Conservation (phyloP, 2,113 vertebrate species). For the Lepisosteus osseus region DNA sequence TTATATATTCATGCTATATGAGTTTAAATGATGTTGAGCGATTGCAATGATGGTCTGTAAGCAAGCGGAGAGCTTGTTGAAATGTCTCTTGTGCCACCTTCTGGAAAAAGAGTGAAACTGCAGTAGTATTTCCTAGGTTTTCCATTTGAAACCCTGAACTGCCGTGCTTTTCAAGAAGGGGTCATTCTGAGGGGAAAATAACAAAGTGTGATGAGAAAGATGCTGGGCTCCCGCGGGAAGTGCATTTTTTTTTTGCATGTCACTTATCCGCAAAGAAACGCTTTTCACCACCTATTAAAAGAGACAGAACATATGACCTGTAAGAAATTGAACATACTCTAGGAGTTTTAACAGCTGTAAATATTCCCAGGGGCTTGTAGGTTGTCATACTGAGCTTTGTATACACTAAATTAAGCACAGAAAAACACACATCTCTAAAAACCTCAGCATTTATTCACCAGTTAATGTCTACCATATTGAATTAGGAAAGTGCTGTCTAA, state of each 20-base stretch:
- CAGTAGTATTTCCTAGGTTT: neutral
- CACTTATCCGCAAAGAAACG: neutral
- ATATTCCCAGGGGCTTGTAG: too few species aligned
- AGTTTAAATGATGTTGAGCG: neutral
- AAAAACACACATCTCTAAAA: neutral
- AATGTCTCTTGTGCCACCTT: constrained; percentile 17
- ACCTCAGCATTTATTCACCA: neutral
- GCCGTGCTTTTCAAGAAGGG: neutral
- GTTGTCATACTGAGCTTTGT: neutral
- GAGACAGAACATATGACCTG: neutral
- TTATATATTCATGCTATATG: too few species aligned
- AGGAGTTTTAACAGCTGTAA: neutral
- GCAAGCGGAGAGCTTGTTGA: neutral
- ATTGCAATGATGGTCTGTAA: neutral
- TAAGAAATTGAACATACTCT: neutral
- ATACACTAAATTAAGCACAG: neutral
- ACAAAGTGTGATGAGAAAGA: neutral
- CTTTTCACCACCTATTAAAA: neutral
- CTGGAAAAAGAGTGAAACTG: neutral
- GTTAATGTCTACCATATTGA: neutral
- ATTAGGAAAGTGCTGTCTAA: neutral
- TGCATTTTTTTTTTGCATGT: neutral
- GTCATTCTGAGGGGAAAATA: neutral
- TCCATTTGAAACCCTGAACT: neutral
- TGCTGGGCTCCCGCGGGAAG: neutral